Evolutionary conservation across 2,888 invertebrate genomes (phyloP).

Genomic region (Malacosoma neustria): DNA sequence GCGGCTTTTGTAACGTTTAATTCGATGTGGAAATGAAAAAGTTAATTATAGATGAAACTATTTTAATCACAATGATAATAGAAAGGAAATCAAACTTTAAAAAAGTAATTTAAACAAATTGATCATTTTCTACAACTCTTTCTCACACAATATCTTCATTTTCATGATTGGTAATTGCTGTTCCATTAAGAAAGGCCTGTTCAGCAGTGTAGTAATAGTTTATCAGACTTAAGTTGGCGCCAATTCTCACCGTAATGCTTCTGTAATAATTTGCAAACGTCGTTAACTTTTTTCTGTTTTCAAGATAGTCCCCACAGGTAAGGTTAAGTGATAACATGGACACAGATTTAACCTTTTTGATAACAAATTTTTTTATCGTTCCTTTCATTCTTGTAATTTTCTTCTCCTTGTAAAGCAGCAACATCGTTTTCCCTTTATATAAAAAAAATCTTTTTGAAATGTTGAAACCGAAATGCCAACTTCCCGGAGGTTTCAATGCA

Average conservation of each 20-base stretch:
- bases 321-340: neutral
- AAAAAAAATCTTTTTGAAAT: neutral
- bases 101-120: neutral
- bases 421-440: neutral
- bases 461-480: neutral
- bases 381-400: neutral
- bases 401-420: neutral
- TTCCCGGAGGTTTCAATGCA: neutral
- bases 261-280: constrained; percentile 1
- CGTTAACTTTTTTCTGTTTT: constrained; percentile 1
- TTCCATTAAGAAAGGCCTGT: neutral
- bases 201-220: neutral
- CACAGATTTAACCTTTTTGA: constrained; percentile 2
- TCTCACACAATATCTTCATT: neutral
- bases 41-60: neutral
- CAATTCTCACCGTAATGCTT: constrained; percentile 3
- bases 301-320: neutral
- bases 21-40: neutral
- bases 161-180: neutral
- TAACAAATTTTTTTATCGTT: neutral
- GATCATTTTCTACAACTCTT: neutral
- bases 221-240: neutral
- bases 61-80: neutral
- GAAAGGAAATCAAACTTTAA: too few species aligned
- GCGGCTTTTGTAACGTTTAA: neutral